Evolutionary conservation across 2,888 invertebrate species (phyloP), one percentile per base, ranked within the genome.

Genomic region (Azorinus chamasolen): DNA sequence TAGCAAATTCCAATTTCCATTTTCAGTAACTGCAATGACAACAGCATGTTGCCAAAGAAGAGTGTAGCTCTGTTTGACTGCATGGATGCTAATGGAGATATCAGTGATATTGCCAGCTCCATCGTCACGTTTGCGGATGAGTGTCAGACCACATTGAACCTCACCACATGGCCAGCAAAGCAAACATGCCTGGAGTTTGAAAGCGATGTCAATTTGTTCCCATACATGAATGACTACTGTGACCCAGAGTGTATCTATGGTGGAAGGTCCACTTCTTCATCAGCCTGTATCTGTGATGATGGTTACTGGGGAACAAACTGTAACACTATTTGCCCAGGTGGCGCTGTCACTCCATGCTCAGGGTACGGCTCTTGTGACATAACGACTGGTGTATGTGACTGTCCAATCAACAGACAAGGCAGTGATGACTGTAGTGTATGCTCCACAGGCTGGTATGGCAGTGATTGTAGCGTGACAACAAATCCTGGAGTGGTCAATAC

Each of bases 281-380:
- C 66, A 18, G 45, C 45, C 0, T 87, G 87, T 68, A n/a, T 43
- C 4, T 87, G 88, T 74, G 53, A 77, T 27, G 37, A 32, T 32
- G 87, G 87, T 5, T 86, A 81, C 79, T 86, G 83, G 79, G 83
- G 83, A 32, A 48, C 66, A 0, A 50, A 82, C 25, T 88, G 88
- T 70, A 61, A 75, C 14, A 51, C 53, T 18, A 70, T 75, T 43
- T 88, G 88, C 64, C 88, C 87, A n/a, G 88, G 88, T 24, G 87
- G 87, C 12, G 64, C 73, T 2, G 32, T 16, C 2, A 72, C 66
- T 25, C 84, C 87, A 18, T 88, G 88, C 53, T 79, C 80, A n/a
- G 87, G 87, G 2, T 80, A 77, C 51, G 88, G 87, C 18, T 76
- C 83, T 20, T 89, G 89, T 70, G 74, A 87, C 57, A 48, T 61